phyloP scores from a whole-genome alignment of 2,888 invertebrate genomes.

The Drosophila lutescens region DNA sequence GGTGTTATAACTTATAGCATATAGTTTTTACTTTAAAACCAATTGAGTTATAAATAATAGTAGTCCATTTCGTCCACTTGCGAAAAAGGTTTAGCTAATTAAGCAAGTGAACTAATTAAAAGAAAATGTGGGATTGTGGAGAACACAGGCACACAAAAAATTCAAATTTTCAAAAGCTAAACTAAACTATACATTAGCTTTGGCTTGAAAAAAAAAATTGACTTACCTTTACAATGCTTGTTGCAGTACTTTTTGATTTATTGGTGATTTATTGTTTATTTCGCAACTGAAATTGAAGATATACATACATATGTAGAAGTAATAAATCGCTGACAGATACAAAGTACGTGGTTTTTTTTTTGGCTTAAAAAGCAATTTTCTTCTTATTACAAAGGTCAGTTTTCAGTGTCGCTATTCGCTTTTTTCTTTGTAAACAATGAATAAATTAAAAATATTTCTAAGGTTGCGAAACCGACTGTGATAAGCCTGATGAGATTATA shows the following conservation, averaged over 20 bases:
- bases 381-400: conserved; percentile 10
- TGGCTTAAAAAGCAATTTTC: not conserved
- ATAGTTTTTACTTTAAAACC: not conserved
- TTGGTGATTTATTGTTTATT: not conserved
- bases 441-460: not conserved
- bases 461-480: not conserved
- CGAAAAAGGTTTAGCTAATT: not conserved
- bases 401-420: not conserved
- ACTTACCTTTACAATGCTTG: conserved; percentile 12
- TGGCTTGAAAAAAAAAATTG: not conserved
- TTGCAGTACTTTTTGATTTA: conserved; percentile 3
- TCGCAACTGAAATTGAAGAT: conserved; percentile 11
- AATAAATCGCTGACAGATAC: conserved; percentile 3
- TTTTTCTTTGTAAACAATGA: conserved; percentile 11
- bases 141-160: too few relatives aligned
- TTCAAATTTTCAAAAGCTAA: not conserved
- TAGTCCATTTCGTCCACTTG: not conserved
- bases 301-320: not conserved
- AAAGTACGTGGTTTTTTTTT: not conserved
- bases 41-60: not conserved
- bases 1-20: not conserved
- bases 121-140: not conserved
- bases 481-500: conserved; percentile 13
- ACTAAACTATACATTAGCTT: not conserved
- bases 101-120: not conserved